Evolutionary conservation across 2,113 vertebrate genomes (phyloP).

Genomic region (Solea senegalensis): DNA sequence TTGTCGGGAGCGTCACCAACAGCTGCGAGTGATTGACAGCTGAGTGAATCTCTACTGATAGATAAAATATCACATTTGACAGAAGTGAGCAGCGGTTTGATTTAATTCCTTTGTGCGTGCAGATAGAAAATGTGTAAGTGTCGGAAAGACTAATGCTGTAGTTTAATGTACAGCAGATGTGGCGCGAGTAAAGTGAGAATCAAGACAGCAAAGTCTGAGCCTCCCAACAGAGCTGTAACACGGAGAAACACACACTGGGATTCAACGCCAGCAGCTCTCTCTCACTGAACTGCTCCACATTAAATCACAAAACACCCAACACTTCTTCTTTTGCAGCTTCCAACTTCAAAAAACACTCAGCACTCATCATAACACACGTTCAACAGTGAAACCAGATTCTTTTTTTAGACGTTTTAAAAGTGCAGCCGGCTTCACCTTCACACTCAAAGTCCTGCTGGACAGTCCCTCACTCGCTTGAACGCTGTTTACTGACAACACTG

Average conservation of each 20-base stretch:
- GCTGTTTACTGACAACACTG: slow-evolving; percentile 39
- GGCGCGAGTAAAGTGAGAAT: slow-evolving; percentile 21
- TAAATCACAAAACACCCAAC: slow-evolving; percentile 49
- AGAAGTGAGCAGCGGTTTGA: slow-evolving; percentile 77
- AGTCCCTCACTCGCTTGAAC: slow-evolving; percentile 14
- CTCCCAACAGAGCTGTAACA: slow-evolving; percentile 50
- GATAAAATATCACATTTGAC: slow-evolving; percentile 84
- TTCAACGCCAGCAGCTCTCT: slow-evolving; percentile 1
- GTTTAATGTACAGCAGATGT: slow-evolving; percentile 88
- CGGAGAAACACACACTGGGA: slow-evolving; percentile 26
- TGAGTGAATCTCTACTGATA: slow-evolving; percentile 75
- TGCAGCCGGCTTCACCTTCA: slow-evolving; percentile 9
- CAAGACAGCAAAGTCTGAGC: slow-evolving; percentile 24
- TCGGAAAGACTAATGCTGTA: slow-evolving; percentile 85
- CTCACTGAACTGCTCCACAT: slow-evolving; percentile 18
- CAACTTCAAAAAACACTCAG: slow-evolving; percentile 33
- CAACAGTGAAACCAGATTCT: slow-evolving; percentile 1
- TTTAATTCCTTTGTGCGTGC: slow-evolving; percentile 82
- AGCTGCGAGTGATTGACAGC: slow-evolving; percentile 51
- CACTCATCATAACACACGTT: slow-evolving; percentile 20
- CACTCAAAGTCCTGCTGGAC: neutral
- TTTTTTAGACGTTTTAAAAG: slow-evolving; percentile 29
- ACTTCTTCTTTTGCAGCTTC: neutral
- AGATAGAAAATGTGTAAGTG: slow-evolving; percentile 79
- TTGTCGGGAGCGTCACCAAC: neutral